phyloP scores from a whole-genome alignment of 2,113 vertebrate genomes.

The Ceuthmochares aereus region DNA sequence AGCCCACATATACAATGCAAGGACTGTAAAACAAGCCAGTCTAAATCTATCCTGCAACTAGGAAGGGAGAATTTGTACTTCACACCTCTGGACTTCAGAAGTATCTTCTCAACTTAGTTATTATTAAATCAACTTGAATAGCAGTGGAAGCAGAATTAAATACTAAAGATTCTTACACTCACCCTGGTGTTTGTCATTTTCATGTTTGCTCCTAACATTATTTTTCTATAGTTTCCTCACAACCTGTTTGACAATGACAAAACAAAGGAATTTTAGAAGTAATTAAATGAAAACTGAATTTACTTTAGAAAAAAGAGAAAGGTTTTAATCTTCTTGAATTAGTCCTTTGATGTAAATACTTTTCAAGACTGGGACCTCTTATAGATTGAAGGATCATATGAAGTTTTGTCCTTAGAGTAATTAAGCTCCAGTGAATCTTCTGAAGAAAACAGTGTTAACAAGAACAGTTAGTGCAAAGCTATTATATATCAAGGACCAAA shows the following conservation, averaged over 20 bases:
- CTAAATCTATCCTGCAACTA: neutral
- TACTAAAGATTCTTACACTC: neutral
- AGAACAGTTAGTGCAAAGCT: constrained; percentile 46
- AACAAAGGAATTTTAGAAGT: constrained; percentile 32
- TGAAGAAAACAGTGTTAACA: constrained; percentile 57
- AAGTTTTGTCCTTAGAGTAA: constrained; percentile 26
- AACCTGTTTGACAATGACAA: neutral
- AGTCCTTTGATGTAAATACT: constrained; percentile 7
- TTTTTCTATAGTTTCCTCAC: constrained; percentile 12
- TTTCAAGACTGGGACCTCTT: constrained; percentile 21
- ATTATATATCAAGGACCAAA: constrained; percentile 55
- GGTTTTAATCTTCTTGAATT: constrained; percentile 44
- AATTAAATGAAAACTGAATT: constrained; percentile 48
- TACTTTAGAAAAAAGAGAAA: neutral
- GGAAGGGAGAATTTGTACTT: neutral
- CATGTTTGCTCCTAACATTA: neutral
- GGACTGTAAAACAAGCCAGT: neutral
- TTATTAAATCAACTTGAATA: neutral
- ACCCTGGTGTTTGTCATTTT: neutral
- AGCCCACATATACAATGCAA: neutral
- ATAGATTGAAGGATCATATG: constrained; percentile 31
- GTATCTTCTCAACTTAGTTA: neutral
- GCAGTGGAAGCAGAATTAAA: neutral
- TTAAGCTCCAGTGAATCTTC: constrained; percentile 13
- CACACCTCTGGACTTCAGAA: neutral